Evolutionary conservation across 2,797 vertebrate genomes (phyloP), one percentile per base, ranked within the genome.

Genomic region (Syndactyla subalaris): DNA sequence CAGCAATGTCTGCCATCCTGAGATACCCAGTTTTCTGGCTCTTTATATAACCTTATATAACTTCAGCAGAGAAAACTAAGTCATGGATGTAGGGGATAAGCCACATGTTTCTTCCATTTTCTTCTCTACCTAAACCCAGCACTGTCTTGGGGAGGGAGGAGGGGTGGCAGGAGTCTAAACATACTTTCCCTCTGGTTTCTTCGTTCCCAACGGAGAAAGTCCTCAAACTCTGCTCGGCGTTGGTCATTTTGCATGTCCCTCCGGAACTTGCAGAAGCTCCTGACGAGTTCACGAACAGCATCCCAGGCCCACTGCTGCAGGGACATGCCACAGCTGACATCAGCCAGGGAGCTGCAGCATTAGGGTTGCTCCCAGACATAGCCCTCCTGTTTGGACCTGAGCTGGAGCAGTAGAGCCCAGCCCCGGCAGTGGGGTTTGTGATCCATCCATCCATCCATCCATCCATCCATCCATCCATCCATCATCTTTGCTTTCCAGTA

Each of bases 111-210:
- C 24, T 45, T 71, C 18, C 5, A 6, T 49, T 79, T 78, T 34
- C 27, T 24, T 70, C 49, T 59, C 62, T 85, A 20, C 26, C 41
- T 74, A 85, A 57, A 57, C 9, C 30, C 15, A 52, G 57, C 27
- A 7, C 3, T 48, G 14, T 30, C 45, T 21, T 8, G 48, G 36
- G 41, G 10, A 77, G 29, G 62, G 17, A 62, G 38, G 12, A 61
- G 30, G n/a, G 45, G 21, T 54, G n/a, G 4, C 36, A 74, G 68
- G 34, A 85, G 16, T 49, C 20, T 43, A 79, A 72, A 91, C 98
- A 80, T 96, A 98, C 98, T 98, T 91, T 98, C 97, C 58, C 95
- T 97, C 57, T 36, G 29, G 1, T 96, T 98, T 62, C 61, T 23
- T 43, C 96, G 21, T 68, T 98, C 98, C 59, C 12, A 8, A 7